These are phyloP conservation scores for Pogonomyrmex barbatus DNA, from an alignment of 1,140 invertebrate genomes.

Conservation along the genomic window DNA sequence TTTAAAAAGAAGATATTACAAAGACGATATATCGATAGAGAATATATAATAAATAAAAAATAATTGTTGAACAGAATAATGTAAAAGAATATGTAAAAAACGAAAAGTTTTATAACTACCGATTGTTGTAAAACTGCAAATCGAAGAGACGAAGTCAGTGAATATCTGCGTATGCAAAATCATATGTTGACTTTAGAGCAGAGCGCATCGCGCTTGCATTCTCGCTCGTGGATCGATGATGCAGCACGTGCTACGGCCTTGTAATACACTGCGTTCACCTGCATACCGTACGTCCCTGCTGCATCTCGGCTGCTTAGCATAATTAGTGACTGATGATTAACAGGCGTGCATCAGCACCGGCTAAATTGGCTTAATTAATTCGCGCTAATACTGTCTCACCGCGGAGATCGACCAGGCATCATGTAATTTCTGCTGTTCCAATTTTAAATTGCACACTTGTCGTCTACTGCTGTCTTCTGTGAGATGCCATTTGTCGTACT, in stretches of 20 bases:
- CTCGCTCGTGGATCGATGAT: conserved; percentile 56
- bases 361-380: conserved; percentile 70
- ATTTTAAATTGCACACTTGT: conserved; percentile 34
- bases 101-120: background rate
- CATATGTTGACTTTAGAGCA: background rate
- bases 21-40: background rate
- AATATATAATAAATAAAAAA: background rate
- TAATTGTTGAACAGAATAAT: background rate
- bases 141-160: background rate
- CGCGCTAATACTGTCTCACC: conserved; percentile 42
- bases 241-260: conserved; percentile 55
- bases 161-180: background rate
- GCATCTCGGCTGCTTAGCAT: conserved; percentile 56
- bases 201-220: conserved; percentile 20
- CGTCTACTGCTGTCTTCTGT: background rate
- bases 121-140: background rate
- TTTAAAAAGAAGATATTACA: background rate
- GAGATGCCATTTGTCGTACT: background rate
- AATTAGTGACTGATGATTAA: conserved; percentile 69
- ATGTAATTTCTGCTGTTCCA: conserved; percentile 20
- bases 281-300: conserved; percentile 48
- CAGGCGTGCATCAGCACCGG: conserved; percentile 58
- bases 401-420: conserved; percentile 35
- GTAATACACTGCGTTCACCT: conserved; percentile 67
- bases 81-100: background rate